A percentile compares a stretch with the other conserved stretches of the same genome.
phyloP scores from a whole-genome alignment of 2,888 invertebrate genomes.

The Himalopsyche japonica region DNA sequence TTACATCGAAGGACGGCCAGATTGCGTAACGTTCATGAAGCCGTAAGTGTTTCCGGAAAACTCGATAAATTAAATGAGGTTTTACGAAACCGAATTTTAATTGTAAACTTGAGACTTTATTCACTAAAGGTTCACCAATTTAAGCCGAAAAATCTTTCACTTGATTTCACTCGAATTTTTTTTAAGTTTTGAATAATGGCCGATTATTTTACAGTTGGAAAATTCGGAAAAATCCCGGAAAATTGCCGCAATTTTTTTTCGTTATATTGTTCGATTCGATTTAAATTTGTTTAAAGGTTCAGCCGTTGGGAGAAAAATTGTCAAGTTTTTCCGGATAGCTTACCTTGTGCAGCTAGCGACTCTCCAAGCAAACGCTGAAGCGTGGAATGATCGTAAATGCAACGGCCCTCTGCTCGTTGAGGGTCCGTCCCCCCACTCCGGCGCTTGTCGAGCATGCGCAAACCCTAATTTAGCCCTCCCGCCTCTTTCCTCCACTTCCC shows the following conservation, averaged over 20 bases:
- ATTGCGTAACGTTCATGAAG: not conserved
- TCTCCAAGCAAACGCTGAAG: slow-evolving; percentile 61
- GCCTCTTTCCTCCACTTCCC: slow-evolving; percentile 13
- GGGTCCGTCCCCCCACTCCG: slow-evolving; percentile 51
- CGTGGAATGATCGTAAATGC: slow-evolving; percentile 60
- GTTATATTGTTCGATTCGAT: not conserved
- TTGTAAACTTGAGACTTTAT: not conserved
- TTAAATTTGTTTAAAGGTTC: slow-evolving; percentile 32
- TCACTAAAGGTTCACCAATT: not conserved
- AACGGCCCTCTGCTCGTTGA: slow-evolving; percentile 46
- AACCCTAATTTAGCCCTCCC: slow-evolving; percentile 12
- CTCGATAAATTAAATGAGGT: not conserved
- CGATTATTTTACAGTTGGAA: not conserved
- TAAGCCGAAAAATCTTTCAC: not conserved
- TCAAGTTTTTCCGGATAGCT: slow-evolving; percentile 46
- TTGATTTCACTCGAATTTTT: not conserved
- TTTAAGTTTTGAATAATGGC: not conserved
- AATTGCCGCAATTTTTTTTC: not conserved
- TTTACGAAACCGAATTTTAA: not conserved
- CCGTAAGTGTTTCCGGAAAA: not conserved
- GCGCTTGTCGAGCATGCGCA: slow-evolving; percentile 42
- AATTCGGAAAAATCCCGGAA: not conserved
- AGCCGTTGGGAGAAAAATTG: slow-evolving; percentile 38
- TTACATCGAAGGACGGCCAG: not conserved
- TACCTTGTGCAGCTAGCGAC: slow-evolving; percentile 62